phyloP scores from a whole-genome alignment of 1,140 invertebrate genomes.

The Drosophila arawakana region DNA sequence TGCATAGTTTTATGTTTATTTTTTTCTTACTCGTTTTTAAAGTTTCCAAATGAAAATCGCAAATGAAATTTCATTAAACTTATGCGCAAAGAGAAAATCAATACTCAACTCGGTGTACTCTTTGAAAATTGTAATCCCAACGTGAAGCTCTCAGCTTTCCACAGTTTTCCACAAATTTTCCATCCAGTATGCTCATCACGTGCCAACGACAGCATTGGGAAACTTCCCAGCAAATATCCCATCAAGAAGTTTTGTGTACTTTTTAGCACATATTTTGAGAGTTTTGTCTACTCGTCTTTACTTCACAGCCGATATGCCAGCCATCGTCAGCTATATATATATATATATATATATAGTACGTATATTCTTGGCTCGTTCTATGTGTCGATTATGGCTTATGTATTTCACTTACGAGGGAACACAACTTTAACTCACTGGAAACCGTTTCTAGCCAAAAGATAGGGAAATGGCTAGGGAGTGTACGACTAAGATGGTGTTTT shows the following conservation, averaged over 20 bases:
- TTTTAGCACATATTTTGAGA: constrained; percentile 72
- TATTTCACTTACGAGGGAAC: constrained; percentile 9
- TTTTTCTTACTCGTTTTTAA: constrained; percentile 25
- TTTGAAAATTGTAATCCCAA: constrained; percentile 65
- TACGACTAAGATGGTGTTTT: too few species aligned
- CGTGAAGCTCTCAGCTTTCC: constrained; percentile 37
- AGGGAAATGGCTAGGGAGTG: too few species aligned
- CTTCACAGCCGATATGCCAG: constrained; percentile 47
- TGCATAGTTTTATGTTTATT: constrained; percentile 10
- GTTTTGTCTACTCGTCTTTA: constrained; percentile 34
- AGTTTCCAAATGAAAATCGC: constrained; percentile 57
- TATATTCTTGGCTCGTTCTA: not conserved
- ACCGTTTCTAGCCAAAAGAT: too few species aligned
- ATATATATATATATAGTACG: constrained; percentile 1
- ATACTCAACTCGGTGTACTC: constrained; percentile 41
- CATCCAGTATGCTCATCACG: constrained; percentile 67
- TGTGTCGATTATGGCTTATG: constrained; percentile 28
- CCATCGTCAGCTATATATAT: constrained; percentile 6
- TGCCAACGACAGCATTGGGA: constrained; percentile 57
- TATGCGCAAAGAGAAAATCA: constrained; percentile 55
- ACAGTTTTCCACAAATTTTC: constrained; percentile 33
- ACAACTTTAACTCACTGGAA: not conserved
- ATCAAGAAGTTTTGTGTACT: constrained; percentile 67
- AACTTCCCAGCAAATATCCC: constrained; percentile 66
- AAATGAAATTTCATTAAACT: constrained; percentile 62